Percentiles rank a stretch among this genome's conserved stretches.
Evolutionary conservation across 2,888 invertebrate species (phyloP).

Genomic region (Thymelicus lineola): DNA sequence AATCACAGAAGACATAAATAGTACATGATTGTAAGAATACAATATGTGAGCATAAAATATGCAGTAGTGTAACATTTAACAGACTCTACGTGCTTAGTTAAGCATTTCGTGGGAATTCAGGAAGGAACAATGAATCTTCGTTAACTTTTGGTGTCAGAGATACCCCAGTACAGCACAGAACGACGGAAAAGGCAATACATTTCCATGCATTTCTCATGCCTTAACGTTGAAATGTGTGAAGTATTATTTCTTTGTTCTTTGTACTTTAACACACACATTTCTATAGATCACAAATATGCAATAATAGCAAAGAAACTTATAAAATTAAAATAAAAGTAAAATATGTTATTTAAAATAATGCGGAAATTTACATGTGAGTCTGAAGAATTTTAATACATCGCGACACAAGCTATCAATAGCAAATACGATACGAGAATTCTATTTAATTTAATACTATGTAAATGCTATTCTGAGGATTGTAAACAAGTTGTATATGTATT

Average conservation of each 20-base stretch:
- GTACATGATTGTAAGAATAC: too few species aligned
- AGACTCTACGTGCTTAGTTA: slow-evolving; percentile 43
- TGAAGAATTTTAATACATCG: too few species aligned
- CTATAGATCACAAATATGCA: too few species aligned
- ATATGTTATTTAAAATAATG: too few species aligned
- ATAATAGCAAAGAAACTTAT: too few species aligned
- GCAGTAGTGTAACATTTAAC: slow-evolving; percentile 9
- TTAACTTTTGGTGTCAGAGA: slow-evolving; percentile 13
- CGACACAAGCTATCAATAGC: too few species aligned
- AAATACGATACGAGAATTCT: background rate
- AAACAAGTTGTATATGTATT: background rate
- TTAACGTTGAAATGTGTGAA: background rate
- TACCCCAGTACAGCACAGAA: background rate
- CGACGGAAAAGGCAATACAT: background rate
- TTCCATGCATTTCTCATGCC: background rate
- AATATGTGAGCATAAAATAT: background rate
- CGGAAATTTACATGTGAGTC: too few species aligned
- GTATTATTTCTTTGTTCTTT: too few species aligned
- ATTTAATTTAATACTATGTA: slow-evolving; percentile 1
- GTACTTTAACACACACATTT: too few species aligned
- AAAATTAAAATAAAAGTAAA: too few species aligned
- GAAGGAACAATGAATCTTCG: slow-evolving; percentile 42
- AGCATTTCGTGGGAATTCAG: slow-evolving; percentile 52
- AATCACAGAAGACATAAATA: too few species aligned
- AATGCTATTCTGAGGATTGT: background rate